phyloP scores from a whole-genome alignment of 2,888 invertebrate genomes.

The Megaustenia siamemsis region DNA sequence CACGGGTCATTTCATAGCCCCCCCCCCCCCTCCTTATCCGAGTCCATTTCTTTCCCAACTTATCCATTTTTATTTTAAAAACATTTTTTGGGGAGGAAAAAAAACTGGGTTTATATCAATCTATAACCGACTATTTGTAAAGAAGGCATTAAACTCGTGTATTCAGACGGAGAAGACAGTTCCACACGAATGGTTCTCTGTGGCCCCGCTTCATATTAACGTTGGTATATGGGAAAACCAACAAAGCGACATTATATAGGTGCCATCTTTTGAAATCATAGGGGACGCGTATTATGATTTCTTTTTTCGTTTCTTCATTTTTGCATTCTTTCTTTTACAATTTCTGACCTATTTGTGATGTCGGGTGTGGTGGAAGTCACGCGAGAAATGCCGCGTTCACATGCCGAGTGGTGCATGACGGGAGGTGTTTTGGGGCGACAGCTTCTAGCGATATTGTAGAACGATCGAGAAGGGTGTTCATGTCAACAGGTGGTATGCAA shows the following conservation, averaged over 20 bases:
- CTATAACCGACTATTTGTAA: slow-evolving; percentile 17
- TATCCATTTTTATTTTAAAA: neutral
- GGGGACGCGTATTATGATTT: neutral
- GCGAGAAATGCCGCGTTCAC: neutral
- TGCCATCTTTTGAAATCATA: neutral
- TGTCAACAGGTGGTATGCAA: no score
- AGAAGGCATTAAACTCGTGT: neutral
- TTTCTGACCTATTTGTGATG: neutral
- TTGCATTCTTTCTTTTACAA: neutral
- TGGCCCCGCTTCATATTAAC: no score
- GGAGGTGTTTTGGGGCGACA: no score
- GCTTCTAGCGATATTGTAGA: no score
- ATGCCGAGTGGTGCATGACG: no score
- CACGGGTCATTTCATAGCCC: slow-evolving; percentile 3
- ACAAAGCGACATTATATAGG: neutral
- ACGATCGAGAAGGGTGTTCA: no score
- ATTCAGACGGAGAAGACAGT: neutral
- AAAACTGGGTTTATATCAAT: slow-evolving; percentile 35
- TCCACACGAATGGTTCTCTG: neutral
- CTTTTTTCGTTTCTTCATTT: no score
- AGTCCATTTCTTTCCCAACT: neutral
- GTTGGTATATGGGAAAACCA: neutral
- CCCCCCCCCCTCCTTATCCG: no score
- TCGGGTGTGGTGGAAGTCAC: neutral
- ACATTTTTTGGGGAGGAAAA: neutral